Conservation (phyloP, 2,888 invertebrate species). For the Apamea epomidion region DNA sequence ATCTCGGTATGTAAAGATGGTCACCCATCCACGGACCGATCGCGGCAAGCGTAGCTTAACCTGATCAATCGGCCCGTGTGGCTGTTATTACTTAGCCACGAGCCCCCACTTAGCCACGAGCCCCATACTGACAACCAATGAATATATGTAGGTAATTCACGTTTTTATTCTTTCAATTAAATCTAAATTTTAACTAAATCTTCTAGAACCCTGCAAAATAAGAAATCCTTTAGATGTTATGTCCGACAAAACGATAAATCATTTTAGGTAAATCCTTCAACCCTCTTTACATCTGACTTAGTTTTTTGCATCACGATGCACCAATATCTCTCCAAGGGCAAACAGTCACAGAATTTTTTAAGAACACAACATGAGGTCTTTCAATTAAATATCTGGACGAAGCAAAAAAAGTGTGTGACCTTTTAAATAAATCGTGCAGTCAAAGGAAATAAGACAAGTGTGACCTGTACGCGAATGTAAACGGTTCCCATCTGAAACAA, state of each 20-base stretch:
- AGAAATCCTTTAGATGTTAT: not conserved
- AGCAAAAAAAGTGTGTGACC: constrained; percentile 59
- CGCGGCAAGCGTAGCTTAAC: no score
- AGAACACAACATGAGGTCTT: constrained; percentile 66
- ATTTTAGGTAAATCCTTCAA: constrained; percentile 27
- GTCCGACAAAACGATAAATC: constrained; percentile 31
- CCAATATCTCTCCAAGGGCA: constrained; percentile 49
- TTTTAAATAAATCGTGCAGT: constrained; percentile 60
- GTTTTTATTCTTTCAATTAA: not conserved
- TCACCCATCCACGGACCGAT: no score
- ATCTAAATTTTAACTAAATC: not conserved
- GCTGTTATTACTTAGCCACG: no score
- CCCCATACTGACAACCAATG: not conserved
- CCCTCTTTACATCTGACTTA: constrained; percentile 18
- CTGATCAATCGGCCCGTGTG: no score
- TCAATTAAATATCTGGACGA: constrained; percentile 53
- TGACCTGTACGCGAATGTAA: constrained; percentile 12
- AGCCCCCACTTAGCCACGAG: no score
- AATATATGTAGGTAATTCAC: not conserved
- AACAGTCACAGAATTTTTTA: constrained; percentile 52
- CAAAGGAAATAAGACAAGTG: constrained; percentile 50
- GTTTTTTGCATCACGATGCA: constrained; percentile 44
- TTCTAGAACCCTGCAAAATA: not conserved
- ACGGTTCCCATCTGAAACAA: constrained; percentile 45
- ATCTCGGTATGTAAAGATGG: no score